Evolutionary conservation across 2,888 invertebrate genomes (phyloP).

Genomic region (Drosophila mimetica): DNA sequence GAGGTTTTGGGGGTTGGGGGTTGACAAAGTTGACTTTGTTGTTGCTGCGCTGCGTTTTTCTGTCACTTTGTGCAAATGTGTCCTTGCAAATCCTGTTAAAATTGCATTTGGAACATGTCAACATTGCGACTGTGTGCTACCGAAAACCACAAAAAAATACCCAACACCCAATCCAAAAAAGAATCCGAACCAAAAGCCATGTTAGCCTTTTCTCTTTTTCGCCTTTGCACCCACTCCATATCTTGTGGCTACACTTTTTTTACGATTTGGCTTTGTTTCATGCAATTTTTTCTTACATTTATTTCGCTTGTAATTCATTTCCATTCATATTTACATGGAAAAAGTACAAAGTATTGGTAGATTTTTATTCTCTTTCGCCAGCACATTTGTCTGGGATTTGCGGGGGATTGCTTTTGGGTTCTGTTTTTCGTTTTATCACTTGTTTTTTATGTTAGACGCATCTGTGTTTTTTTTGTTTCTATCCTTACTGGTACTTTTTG

Average conservation of each 20-base stretch:
- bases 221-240: constrained; percentile 24
- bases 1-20: constrained; percentile 50
- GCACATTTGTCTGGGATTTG: constrained; percentile 72
- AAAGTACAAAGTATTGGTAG: constrained; percentile 52
- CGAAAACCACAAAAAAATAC: constrained; percentile 54
- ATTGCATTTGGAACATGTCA: constrained; percentile 80
- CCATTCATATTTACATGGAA: constrained; percentile 74
- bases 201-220: constrained; percentile 31
- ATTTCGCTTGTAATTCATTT: constrained; percentile 78
- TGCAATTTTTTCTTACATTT: constrained; percentile 64
- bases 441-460: constrained; percentile 34
- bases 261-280: constrained; percentile 63
- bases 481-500: constrained; percentile 37
- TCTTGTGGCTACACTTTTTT: constrained; percentile 49
- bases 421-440: constrained; percentile 19
- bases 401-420: constrained; percentile 45
- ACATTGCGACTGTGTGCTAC: constrained; percentile 62
- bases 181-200: constrained; percentile 35
- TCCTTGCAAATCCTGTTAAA: constrained; percentile 79
- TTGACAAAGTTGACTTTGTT: constrained; percentile 61
- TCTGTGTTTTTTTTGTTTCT: constrained; percentile 29
- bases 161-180: constrained; percentile 12
- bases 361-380: constrained; percentile 45
- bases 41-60: constrained; percentile 69
- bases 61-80: constrained; percentile 79